A percentile compares a stretch with the other conserved stretches of the same genome.
Evolutionary conservation across 2,113 vertebrate species (phyloP).

Genomic region (Taxidea taxus): DNA sequence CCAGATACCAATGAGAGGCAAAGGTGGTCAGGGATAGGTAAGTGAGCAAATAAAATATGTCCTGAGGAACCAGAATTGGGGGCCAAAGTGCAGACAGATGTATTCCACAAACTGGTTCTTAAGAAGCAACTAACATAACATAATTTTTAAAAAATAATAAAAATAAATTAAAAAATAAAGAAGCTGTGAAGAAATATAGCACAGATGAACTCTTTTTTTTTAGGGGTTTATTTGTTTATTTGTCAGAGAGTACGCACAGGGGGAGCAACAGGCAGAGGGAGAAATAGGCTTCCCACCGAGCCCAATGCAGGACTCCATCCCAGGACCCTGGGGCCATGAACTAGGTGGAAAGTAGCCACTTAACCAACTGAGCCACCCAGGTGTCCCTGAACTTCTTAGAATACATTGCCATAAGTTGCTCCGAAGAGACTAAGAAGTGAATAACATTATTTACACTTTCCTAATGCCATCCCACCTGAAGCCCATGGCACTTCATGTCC

Average conservation of each 20-base stretch:
- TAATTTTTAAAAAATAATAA: too few relatives aligned
- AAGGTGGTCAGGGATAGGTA: neutral
- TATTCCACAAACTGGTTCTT: neutral
- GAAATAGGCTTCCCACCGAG: neutral
- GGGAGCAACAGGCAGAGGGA: neutral
- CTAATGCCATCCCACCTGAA: neutral
- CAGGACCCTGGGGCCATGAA: neutral
- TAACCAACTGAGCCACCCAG: neutral
- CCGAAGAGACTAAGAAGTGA: neutral
- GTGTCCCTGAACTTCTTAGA: neutral
- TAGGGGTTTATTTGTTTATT: neutral
- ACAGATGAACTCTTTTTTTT: neutral
- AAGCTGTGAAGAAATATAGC: neutral
- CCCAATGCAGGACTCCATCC: neutral
- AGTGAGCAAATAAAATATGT: neutral
- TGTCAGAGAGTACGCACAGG: neutral
- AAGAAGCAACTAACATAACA: neutral
- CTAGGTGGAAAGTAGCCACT: neutral
- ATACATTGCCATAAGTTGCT: neutral
- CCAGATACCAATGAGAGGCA: neutral
- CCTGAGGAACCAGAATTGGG: neutral
- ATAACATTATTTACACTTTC: neutral
- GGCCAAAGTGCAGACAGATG: neutral
- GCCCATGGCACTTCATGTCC: neutral
- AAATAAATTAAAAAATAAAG: too few relatives aligned